Evolutionary conservation across 1,140 invertebrate species (phyloP).

Genomic region (Galendromus occidentalis): DNA sequence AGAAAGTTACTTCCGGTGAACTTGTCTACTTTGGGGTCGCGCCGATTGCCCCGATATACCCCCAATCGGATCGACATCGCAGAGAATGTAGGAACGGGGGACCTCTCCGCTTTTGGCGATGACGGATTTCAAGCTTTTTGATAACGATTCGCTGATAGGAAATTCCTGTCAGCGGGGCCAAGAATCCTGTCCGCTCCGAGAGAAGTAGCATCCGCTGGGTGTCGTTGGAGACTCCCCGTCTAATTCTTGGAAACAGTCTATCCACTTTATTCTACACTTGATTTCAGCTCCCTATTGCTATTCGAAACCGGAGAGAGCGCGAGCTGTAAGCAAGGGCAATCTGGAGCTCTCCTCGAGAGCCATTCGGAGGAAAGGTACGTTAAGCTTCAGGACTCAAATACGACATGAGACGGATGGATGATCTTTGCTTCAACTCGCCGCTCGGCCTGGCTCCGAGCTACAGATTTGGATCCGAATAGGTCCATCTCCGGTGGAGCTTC

Average conservation of each 20-base stretch:
- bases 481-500: constrained; percentile 80
- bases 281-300: too few species aligned
- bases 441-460: constrained; percentile 54
- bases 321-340: too few species aligned
- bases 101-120: constrained; percentile 31
- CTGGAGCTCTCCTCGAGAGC: too few species aligned
- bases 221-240: constrained; percentile 44
- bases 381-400: too few species aligned
- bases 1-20: constrained; percentile 83
- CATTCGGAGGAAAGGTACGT: too few species aligned
- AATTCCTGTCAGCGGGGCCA: constrained; percentile 49
- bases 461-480: constrained; percentile 94
- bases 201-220: constrained; percentile 61
- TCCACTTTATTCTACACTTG: too few species aligned
- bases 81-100: constrained; percentile 84
- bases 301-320: too few species aligned
- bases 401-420: too few species aligned
- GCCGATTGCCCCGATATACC: constrained; percentile 65
- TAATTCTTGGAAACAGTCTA: constrained; percentile 26
- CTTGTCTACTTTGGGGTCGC: constrained; percentile 64
- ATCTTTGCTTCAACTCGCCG: constrained; percentile 69
- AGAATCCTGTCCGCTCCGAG: constrained; percentile 49
- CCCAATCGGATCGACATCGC: constrained; percentile 87
- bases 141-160: constrained; percentile 63
- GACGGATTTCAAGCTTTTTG: constrained; percentile 42